Evolutionary conservation across 2,888 invertebrate genomes (phyloP).

Genomic region (Cyclophora albipunctata): DNA sequence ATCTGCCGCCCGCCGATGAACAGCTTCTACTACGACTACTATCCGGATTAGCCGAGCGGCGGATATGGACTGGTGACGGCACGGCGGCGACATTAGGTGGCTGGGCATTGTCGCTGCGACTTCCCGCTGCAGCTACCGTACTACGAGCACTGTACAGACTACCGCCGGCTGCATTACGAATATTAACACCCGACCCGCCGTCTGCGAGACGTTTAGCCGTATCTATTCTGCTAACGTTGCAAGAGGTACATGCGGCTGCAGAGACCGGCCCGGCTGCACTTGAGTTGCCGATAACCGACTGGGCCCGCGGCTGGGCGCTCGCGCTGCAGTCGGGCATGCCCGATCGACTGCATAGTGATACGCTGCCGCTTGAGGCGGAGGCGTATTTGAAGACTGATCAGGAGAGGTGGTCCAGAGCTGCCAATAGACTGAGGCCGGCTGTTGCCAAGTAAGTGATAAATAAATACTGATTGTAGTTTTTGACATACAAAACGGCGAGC

Average conservation of each 20-base stretch:
- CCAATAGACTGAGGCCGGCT: constrained; percentile 18
- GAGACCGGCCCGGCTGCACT: constrained; percentile 30
- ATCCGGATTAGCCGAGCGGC: constrained; percentile 36
- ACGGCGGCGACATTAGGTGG: constrained; percentile 44
- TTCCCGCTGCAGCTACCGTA: constrained; percentile 33
- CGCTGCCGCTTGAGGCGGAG: constrained; percentile 40
- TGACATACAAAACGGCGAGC: no score
- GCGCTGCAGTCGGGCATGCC: constrained; percentile 48
- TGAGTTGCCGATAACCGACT: constrained; percentile 58
- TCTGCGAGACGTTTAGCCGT: constrained; percentile 32
- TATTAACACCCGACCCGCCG: constrained; percentile 45
- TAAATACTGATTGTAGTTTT: no score
- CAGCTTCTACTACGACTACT: constrained; percentile 66
- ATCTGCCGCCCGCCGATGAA: constrained; percentile 41
- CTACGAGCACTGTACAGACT: constrained; percentile 53
- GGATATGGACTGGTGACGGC: constrained; percentile 43
- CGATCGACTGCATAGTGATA: constrained; percentile 30
- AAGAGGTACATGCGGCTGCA: constrained; percentile 43
- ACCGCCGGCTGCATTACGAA: constrained; percentile 40
- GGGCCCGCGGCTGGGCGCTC: constrained; percentile 64
- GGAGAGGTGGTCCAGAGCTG: constrained; percentile 34
- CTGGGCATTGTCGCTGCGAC: constrained; percentile 47
- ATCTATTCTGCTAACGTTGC: constrained; percentile 50
- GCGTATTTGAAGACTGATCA: constrained; percentile 38
- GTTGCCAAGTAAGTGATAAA: constrained; percentile 29